Percentiles rank a stretch among this genome's conserved stretches.
These are phyloP conservation scores for Pachypanchax playfairii DNA, from an alignment of 2,113 vertebrate genomes.

Conservation along the genomic window DNA sequence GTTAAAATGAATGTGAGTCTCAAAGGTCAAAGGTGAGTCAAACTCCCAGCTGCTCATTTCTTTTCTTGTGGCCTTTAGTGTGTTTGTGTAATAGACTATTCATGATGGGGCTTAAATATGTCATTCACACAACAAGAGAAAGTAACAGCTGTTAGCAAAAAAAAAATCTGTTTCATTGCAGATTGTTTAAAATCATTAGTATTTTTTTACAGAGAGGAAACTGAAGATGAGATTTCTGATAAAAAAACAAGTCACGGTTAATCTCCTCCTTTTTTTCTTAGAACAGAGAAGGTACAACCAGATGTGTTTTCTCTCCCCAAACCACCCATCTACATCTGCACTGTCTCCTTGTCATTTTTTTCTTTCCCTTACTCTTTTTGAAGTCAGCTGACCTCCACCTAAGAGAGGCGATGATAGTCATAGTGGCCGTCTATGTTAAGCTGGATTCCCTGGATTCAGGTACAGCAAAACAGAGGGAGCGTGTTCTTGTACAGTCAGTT, in stretches of 20 bases:
- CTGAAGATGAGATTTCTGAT: not conserved
- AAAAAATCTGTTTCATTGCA: not conserved
- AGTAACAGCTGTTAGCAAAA: constrained; percentile 41
- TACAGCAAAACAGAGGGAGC: not conserved
- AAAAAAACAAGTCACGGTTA: too few species aligned
- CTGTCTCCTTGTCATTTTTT: constrained; percentile 17
- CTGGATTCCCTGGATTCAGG: constrained; percentile 36
- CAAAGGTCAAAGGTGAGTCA: constrained; percentile 55
- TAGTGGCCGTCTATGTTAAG: constrained; percentile 28
- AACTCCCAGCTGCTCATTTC: constrained; percentile 55
- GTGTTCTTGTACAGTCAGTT: constrained; percentile 2
- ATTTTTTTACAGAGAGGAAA: not conserved
- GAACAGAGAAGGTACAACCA: constrained; percentile 5
- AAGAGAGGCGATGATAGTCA: constrained; percentile 46
- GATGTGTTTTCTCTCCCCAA: constrained; percentile 8
- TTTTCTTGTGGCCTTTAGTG: constrained; percentile 27
- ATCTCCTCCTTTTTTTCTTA: too few species aligned
- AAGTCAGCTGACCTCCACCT: constrained; percentile 46
- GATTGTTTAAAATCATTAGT: not conserved
- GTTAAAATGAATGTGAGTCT: constrained; percentile 42
- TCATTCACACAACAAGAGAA: constrained; percentile 13
- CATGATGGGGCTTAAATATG: constrained; percentile 11
- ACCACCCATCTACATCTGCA: constrained; percentile 12
- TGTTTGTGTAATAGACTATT: constrained; percentile 26
- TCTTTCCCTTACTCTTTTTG: constrained; percentile 20